These are phyloP conservation scores for Ganaspis brasiliensis DNA, from an alignment of 2,888 invertebrate genomes.

Conservation along the genomic window DNA sequence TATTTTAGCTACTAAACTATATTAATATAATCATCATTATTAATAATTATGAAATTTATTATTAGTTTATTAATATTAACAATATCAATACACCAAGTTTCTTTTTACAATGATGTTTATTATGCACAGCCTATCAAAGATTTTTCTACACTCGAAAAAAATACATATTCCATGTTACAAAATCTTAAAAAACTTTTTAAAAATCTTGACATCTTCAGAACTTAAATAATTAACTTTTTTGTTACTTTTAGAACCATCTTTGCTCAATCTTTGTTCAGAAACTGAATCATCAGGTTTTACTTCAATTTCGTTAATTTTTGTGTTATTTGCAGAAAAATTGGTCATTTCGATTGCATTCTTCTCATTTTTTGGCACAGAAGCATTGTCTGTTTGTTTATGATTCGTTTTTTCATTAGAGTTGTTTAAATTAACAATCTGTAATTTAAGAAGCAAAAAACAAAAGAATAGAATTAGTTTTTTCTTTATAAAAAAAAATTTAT, in stretches of 20 bases:
- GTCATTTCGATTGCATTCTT: background rate
- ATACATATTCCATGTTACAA: background rate
- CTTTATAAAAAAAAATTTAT: no score
- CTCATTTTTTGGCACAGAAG: background rate
- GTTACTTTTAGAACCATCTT: background rate
- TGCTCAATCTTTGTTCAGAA: background rate
- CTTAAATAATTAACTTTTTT: background rate
- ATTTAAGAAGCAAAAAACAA: no score
- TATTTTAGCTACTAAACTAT: no score
- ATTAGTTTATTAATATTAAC: no score
- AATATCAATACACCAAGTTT: no score
- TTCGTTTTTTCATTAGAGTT: background rate
- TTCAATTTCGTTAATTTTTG: background rate
- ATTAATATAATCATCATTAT: no score
- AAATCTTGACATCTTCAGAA: background rate
- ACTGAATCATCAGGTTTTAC: background rate
- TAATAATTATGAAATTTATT: no score
- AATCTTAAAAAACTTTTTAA: slow-evolving; percentile 28
- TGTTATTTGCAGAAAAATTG: background rate
- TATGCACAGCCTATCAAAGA: background rate
- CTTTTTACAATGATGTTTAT: no score
- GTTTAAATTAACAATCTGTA: background rate
- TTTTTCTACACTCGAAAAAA: slow-evolving; percentile 5
- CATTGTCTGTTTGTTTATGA: background rate
- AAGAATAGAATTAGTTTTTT: no score